Percentiles rank a stretch among this genome's conserved stretches.
Evolutionary conservation across 2,888 invertebrate species (phyloP).

Genomic region (Drosophila birchii): DNA sequence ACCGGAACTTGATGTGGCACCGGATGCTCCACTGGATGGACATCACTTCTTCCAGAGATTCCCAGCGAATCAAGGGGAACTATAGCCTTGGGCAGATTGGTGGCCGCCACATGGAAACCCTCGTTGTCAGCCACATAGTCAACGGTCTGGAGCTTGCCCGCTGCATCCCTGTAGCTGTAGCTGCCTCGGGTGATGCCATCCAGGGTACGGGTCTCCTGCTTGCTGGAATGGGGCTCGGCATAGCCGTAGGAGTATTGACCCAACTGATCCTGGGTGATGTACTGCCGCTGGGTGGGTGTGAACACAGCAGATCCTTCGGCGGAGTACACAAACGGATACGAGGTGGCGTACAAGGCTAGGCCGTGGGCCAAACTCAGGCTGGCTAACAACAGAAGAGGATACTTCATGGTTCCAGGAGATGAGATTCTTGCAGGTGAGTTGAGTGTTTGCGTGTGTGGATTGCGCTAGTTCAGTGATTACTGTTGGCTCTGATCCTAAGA

Average conservation of each 20-base stretch:
- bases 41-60: conserved; percentile 29
- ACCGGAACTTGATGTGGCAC: conserved; percentile 32
- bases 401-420: conserved; percentile 70
- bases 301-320: conserved; percentile 76
- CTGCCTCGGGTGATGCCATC: conserved; percentile 87
- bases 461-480: conserved; percentile 26
- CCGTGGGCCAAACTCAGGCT: conserved; percentile 66
- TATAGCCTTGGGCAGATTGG: conserved; percentile 86
- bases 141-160: conserved; percentile 87
- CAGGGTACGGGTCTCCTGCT: conserved; percentile 86
- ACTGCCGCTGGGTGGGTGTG: conserved; percentile 85
- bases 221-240: conserved; percentile 87
- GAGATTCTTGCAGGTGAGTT: conserved; percentile 51
- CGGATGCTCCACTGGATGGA: conserved; percentile 22
- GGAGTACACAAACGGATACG: conserved; percentile 72
- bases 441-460: conserved; percentile 10
- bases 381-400: conserved; percentile 69
- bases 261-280: conserved; percentile 87
- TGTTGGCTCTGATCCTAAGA: conserved; percentile 59
- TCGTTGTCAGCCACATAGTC: conserved; percentile 86
- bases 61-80: conserved; percentile 13
- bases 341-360: conserved; percentile 60
- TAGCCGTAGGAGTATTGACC: conserved; percentile 88
- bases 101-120: conserved; percentile 88
- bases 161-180: conserved; percentile 87